Base-by-base conservation (phyloP, 2,888 invertebrate genomes). In the Phytoseiulus persimilis region DNA sequence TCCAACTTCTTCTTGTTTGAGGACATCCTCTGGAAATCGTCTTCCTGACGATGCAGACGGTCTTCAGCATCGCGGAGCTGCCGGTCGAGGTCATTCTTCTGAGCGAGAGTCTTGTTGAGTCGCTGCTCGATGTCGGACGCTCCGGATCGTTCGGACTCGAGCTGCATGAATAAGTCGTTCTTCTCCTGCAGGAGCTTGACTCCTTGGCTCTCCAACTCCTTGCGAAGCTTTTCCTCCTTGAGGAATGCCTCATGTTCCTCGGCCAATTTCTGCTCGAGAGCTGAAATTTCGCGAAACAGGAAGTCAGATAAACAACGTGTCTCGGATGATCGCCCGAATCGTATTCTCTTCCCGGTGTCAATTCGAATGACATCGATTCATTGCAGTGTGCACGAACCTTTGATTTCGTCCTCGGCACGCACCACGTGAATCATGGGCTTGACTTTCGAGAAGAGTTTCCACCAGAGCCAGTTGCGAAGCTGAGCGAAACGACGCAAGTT, bases 401-500 rank as follows among this genome's bases (percentile, higher is more conserved):
- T 98, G 94, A 99, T 95, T 94, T 99, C 98, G 95, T 99, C 99
- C 95, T 99, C 99, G 94, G 98, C 95, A 93, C 98, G 96, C 93
- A 96, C 96, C 94, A 97, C 97, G 95, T 98, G 98, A 95, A 99
- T 96, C 93, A 99, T 95, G 93, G 99, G 98, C 95, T 98, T 98
- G 95, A 98, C 96, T 95, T 96, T 98, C 95, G 97, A 97, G 97
- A 98, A 99, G 95, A 99, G 94, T 94, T 98, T 98, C 97, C 98
- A 99, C 99, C 99, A 99, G 93, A 97, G 96, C 99, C 99, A 99
- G 94, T 97, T 99, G 94, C 98, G 97, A 93, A 99, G 95, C 93
- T 97, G 96, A 95, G 99, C 95, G 96, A 99, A 99, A 94, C 97
- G 97, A 94, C 99, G 96, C 95, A 99, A 96, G 95, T 99, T 99